Evolutionary conservation across 2,113 vertebrate species (phyloP).

Genomic region (Podarcis muralis): DNA sequence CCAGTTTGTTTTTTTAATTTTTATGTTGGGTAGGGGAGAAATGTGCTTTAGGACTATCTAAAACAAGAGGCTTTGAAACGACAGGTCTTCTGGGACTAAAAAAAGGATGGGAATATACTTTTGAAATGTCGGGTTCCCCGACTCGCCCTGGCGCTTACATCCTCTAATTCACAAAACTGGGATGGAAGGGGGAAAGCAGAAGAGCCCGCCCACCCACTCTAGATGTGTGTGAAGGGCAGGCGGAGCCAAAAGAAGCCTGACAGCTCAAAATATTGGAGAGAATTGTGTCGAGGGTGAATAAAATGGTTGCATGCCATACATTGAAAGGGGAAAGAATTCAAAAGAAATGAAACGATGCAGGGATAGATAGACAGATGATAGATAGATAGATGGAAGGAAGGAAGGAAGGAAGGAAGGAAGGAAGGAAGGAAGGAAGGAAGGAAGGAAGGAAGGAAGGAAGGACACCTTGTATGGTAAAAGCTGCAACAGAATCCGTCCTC

Average conservation of each 20-base stretch:
- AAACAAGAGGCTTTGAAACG: conserved; percentile 9
- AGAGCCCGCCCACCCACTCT: not conserved
- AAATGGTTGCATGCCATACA: not conserved
- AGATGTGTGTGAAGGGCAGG: not conserved
- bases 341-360: not conserved
- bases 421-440: too few relatives aligned
- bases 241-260: not conserved
- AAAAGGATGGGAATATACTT: not conserved
- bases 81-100: conserved; percentile 29
- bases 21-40: too few relatives aligned
- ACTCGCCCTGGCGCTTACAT: not conserved
- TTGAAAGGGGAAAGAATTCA: not conserved
- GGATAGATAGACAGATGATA: too few relatives aligned
- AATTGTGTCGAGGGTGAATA: too few relatives aligned
- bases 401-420: too few relatives aligned
- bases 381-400: too few relatives aligned
- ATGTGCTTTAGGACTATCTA: conserved; percentile 33
- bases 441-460: too few relatives aligned
- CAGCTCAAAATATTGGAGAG: not conserved
- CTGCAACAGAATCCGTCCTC: too few relatives aligned
- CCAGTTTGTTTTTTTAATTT: too few relatives aligned
- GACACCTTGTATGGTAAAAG: not conserved
- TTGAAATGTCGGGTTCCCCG: conserved; percentile 8
- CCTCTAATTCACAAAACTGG: conserved; percentile 6
- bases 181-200: not conserved